phyloP scores from a whole-genome alignment of 64 coral and sea anemone species.

The Hydrozoanthus tunicans region DNA sequence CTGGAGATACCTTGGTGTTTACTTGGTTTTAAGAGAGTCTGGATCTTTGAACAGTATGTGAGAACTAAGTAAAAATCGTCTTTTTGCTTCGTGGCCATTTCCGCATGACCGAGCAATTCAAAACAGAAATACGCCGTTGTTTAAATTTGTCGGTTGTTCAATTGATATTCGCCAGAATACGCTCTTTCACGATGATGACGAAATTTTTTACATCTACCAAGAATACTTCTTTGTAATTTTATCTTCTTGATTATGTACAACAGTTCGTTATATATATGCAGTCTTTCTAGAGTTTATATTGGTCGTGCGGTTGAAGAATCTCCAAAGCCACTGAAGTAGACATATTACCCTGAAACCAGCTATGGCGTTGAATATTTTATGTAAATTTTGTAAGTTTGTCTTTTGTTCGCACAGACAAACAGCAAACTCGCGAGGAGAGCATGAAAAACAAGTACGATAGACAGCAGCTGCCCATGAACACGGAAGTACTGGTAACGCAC shows the following conservation, averaged over 20 bases:
- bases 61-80: background rate
- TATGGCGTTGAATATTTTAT: slow-evolving; percentile 34
- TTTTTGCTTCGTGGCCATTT: background rate
- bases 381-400: slow-evolving; percentile 21
- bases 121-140: background rate
- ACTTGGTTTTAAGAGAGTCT: background rate
- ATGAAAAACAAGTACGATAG: background rate
- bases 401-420: slow-evolving; percentile 17
- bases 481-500: background rate
- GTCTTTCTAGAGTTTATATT: background rate
- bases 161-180: background rate
- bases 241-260: background rate
- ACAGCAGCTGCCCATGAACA: background rate
- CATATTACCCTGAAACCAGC: slow-evolving; percentile 22
- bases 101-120: background rate
- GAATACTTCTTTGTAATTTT: background rate
- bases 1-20: background rate
- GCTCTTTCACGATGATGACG: background rate
- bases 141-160: background rate
- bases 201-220: background rate
- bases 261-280: background rate
- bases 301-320: background rate
- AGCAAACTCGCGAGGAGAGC: background rate
- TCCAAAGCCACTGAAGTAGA: background rate
- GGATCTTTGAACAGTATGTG: too few species aligned